phyloP scores from a whole-genome alignment of 2,113 vertebrate genomes.

The Sceloporus tristichus region DNA sequence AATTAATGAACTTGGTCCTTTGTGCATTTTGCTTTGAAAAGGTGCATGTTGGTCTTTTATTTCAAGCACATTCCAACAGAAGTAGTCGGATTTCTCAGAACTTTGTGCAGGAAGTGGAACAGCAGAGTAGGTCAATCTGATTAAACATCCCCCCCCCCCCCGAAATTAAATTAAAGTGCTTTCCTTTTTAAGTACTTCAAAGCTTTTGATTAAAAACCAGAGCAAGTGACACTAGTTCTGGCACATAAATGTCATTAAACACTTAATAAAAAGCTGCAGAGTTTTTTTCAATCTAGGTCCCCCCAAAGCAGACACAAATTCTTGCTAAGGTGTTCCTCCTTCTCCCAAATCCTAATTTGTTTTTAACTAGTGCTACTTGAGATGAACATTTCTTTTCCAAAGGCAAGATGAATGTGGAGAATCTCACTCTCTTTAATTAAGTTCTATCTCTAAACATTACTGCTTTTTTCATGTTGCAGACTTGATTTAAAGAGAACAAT shows the following conservation, averaged over 20 bases:
- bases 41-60: conserved; percentile 7
- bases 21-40: conserved; percentile 41
- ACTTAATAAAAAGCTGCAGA: conserved; percentile 49
- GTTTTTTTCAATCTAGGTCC: conserved; percentile 36
- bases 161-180: conserved; percentile 47
- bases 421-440: conserved; percentile 49
- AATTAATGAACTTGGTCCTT: conserved; percentile 14
- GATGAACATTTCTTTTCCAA: conserved; percentile 10
- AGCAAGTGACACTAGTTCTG: conserved; percentile 6
- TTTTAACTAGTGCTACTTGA: conserved; percentile 47
- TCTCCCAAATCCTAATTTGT: conserved; percentile 30
- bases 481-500: conserved; percentile 67
- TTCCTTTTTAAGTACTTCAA: conserved; percentile 50
- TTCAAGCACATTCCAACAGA: neutral
- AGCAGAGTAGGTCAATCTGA: conserved; percentile 4
- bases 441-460: conserved; percentile 54
- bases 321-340: neutral
- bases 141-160: conserved; percentile 13
- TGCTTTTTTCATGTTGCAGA: conserved; percentile 55
- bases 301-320: conserved; percentile 37
- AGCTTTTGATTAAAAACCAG: conserved; percentile 53
- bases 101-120: conserved; percentile 11
- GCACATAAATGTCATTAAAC: conserved; percentile 46
- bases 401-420: conserved; percentile 13
- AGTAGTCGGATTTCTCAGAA: neutral